Evolutionary conservation across 2,113 vertebrate genomes (phyloP), one percentile per base, ranked within the genome.

Genomic region (Alosa alosa): DNA sequence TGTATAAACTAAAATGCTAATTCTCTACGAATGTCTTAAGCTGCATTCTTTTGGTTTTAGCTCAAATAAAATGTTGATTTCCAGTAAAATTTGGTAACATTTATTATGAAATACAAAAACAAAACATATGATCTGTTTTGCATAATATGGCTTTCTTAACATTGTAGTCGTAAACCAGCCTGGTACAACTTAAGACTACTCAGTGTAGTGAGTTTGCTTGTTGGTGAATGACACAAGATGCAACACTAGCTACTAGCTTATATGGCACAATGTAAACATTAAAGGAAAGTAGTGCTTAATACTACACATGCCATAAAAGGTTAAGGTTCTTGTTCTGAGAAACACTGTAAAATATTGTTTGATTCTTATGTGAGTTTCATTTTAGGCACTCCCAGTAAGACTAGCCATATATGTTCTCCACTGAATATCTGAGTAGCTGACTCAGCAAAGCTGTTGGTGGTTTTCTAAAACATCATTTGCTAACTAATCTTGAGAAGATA

Each of bases 201-300:
- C 60, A 64, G 60, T 64, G 60, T 22, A 64, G 22, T 22, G n/a
- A 57, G 5, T n/a, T 64, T 72, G 64, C 2, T 36, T 72, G 64
- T 72, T 78, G 13, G 1, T 78, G 72, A 39, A 39, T 78, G 11
- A 78, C 72, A 39, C 25, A 2, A 72, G 25, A 72, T 10, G 9
- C 31, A 78, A 41, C 9, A 17, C 31, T 41, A 36, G 31, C 13
- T 39, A 39, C 31, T 78, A 39, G 13, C n/a, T n/a, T 0, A n/a
- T 20, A 1, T n/a, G 60, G 20, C 10, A 5, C 72, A 78, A 11
- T 78, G 36, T 15, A 39, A 17, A 39, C 31, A 5, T 57, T 17
- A 78, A 78, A 39, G 39, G 31, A 4, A n/a, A 78, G 72, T 36
- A 36, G 36, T 17, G 4, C 90, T 90, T 82, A 91, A 92, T 88